Percentiles rank a stretch among this genome's conserved stretches.
These are phyloP conservation scores for Drosophila bocki DNA, from an alignment of 1,140 invertebrate species.

Conservation along the genomic window DNA sequence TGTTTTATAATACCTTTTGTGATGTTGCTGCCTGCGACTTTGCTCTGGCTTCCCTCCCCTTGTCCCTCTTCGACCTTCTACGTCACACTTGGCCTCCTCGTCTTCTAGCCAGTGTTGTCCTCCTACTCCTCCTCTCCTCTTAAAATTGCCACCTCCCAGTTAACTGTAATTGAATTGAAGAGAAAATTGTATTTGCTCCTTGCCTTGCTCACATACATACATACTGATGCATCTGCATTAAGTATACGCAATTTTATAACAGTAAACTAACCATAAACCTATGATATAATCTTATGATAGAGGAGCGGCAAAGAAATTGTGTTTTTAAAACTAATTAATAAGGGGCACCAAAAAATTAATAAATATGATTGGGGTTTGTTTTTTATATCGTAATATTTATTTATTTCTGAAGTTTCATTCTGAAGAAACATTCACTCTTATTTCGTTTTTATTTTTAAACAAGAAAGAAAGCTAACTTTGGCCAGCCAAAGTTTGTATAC, in stretches of 20 bases:
- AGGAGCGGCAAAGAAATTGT: neutral
- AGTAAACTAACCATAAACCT: neutral
- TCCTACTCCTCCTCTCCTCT: neutral
- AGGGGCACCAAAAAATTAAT: no score
- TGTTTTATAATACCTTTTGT: conserved; percentile 84
- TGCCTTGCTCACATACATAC: conserved; percentile 1
- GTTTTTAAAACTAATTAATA: no score
- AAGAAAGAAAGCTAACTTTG: no score
- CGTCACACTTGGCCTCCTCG: conserved; percentile 25
- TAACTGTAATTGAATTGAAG: conserved; percentile 81
- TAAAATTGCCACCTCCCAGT: conserved; percentile 39
- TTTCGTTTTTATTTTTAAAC: no score
- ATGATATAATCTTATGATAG: neutral
- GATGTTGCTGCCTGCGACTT: conserved; percentile 74
- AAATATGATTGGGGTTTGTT: no score
- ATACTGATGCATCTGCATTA: conserved; percentile 14
- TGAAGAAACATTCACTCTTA: no score
- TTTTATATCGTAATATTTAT: no score
- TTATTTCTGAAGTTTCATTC: no score
- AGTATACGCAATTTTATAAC: conserved; percentile 1
- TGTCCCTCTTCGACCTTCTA: neutral
- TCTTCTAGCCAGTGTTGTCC: conserved; percentile 10
- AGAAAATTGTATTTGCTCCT: conserved; percentile 21
- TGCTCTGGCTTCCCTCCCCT: conserved; percentile 6
- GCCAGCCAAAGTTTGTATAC: no score